Evolutionary conservation across 2,113 vertebrate species (phyloP), one percentile per base, ranked within the genome.

Genomic region (Leucoraja erinaceus): DNA sequence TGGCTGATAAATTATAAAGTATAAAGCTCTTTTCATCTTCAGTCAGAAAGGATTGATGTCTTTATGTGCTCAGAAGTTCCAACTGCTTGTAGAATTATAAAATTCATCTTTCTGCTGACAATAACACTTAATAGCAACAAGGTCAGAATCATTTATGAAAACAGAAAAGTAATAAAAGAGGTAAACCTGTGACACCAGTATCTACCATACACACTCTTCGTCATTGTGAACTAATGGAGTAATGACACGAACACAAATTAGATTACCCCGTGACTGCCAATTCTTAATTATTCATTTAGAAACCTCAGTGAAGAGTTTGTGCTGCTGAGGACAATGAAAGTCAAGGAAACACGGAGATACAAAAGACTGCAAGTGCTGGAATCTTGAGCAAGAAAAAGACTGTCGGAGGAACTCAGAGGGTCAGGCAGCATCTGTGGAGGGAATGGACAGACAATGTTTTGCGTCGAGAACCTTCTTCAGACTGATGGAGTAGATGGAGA

Each of bases 101-200:
- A 90, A 38, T 33, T 70, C 86, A 16, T 90, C 86, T 90, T 70
- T n/a, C 61, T 70, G 63, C 86, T 90, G 86, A 70, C 86, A 70
- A 90, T 38, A 90, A 16, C 63, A 90, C 93, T 94, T 93, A 91
- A 94, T 47, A 4, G 72, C 90, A 92, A 83, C 63, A 84, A 93
- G 93, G 93, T 83, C 61, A 93, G 20, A 66, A 83, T 93, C 84
- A 93, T 93, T 93, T 84, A 93, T 83, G 59, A 83, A 18, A 61
- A 84, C 93, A 54, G 93, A 25, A 70, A 28, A 83, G 93, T n/a
- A n/a, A 20, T 70, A 84, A 56, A 84, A 72, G 54, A 86, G 56
- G 12, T 86, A 86, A 86, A 20, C 22, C 54, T 86, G 56, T 86
- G 61, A 68, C 68, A 66, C 20, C 86, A 90, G 59, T 16, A 33